Evolutionary conservation across 1,140 invertebrate genomes (phyloP), one percentile per base, ranked within the genome.

Genomic region (Leptopilina boulardi): DNA sequence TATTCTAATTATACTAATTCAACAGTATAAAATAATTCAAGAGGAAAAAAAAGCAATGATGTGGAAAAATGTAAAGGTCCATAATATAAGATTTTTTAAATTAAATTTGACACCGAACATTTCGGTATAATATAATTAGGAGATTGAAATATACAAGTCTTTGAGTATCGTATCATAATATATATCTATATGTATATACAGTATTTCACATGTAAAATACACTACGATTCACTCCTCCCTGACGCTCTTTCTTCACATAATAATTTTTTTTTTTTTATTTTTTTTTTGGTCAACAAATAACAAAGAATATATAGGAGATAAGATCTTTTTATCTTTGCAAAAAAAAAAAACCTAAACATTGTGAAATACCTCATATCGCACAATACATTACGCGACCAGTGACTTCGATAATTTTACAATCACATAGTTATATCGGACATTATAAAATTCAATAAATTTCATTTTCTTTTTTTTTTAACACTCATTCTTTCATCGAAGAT

Each of bases 161-260:
- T 80, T 83, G 80, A 78, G 82, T 86, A 87, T 80, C 74, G 83
- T 75, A 86, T 84, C 82, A 84, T 87, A 86, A 80, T 80, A 77
- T 77, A 75, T 79, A 75, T 87, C 81, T 87, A 82, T 87, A 84
- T 87, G 82, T 84, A 88, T 84, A 87, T 83, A 87, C 85, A 87
- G 83, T 87, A 88, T 87, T 87, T 88, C 81, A 87, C 86, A 87
- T 85, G 80, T 88, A 84, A 85, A 87, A 87, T 86, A 88, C 85
- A 85, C 84, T 82, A 86, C 71, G 71, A 70, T 77, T 80, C 80
- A 76, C 66, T 81, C 78, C 74, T 30, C 23, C 41, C 23, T 77
- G 44, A 34, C 66, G 42, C 42, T 73, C 75, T 74, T 75, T 78
- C 77, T 76, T 79, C 77, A 79, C 76, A 75, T 83, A 80, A 77